Evolutionary conservation across 2,113 vertebrate species (phyloP).

Genomic region (Gyps fulvus): DNA sequence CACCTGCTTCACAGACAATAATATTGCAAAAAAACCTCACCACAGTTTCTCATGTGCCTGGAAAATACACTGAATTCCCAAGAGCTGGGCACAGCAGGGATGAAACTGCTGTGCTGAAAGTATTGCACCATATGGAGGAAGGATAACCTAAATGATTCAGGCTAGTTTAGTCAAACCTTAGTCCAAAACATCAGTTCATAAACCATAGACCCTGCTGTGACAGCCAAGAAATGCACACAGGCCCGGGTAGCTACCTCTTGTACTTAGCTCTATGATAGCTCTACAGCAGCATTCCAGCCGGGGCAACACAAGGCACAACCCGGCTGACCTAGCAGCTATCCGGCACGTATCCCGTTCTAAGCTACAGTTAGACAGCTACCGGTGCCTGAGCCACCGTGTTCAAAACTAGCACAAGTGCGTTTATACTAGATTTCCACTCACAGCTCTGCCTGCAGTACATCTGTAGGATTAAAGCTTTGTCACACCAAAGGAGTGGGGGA

Average conservation of each 20-base stretch:
- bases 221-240: neutral
- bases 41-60: neutral
- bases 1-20: neutral
- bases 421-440: neutral
- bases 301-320: neutral
- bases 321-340: neutral
- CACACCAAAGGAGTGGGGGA: neutral
- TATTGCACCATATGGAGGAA: neutral
- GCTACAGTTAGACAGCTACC: neutral
- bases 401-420: neutral
- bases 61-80: neutral
- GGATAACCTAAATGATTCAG: neutral
- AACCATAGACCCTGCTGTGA: neutral
- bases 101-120: neutral
- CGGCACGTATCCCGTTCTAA: neutral
- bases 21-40: neutral
- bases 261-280: neutral
- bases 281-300: neutral
- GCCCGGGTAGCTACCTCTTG: neutral
- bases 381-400: neutral
- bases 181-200: neutral
- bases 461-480: neutral
- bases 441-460: neutral
- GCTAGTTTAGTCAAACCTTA: neutral
- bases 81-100: neutral